Base-by-base conservation (phyloP, 2,113 vertebrate genomes). In the Engraulis encrasicolus region DNA sequence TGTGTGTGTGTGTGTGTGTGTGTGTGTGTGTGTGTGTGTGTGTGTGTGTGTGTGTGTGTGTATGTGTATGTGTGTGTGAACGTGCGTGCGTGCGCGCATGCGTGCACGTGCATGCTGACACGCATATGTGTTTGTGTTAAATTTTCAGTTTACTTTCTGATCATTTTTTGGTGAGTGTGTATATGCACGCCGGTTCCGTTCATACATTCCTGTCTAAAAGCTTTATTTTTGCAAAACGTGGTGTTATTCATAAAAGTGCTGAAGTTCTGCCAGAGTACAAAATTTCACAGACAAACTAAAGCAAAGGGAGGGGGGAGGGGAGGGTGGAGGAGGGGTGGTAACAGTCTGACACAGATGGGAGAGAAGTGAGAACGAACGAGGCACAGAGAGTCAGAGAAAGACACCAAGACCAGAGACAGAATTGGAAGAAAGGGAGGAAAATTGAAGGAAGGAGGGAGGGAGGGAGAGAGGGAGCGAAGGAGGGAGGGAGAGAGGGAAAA, bases 181-280 rank as follows among this genome's bases (percentile, higher is more conserved):
- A 74, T 74, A 74, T 34, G 27, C 66, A 74, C 27, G 66, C 27
- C 34, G 27, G 27, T 74, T 74, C 34, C 34, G 1, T 74, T 74
- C 27, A 74, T 74, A 74, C 66, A 74, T 74, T 74, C 66, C 66
- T 74, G 66, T 15, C 66, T 82, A 74, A 83, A 50, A 88, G 78
- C 50, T 84, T 83, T 6, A 88, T 88, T 31, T 81, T 87, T 61
- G 78, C 52, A 87, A 87, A 78, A 84, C 89, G 79, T 90, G 90
- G 85, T 88, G 87, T 80, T 87, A 84, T 83, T 87, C 89, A 88
- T 81, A 93, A 86, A 92, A 92, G 93, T 94, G 92, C 91, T 87
- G 89, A 91, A 89, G 90, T 78, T 89, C 83, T 78, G 85, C 87
- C 91, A 90, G 85, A 88, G 84, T 85, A 52, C 74, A 88, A 85